Evolutionary conservation across 2,888 invertebrate genomes (phyloP).

Genomic region (Serrognathus titanus): DNA sequence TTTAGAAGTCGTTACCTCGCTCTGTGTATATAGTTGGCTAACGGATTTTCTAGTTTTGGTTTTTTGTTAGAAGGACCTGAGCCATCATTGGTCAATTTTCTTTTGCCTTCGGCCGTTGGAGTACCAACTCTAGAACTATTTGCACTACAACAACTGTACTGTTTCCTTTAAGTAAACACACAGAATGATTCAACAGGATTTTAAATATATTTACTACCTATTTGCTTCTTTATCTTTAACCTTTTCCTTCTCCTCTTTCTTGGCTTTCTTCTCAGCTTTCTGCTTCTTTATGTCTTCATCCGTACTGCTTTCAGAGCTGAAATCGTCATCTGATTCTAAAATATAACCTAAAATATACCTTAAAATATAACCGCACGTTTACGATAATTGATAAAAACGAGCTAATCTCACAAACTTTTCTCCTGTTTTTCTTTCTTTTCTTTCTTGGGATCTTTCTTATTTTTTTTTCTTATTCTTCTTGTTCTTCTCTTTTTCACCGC

Average conservation of each 20-base stretch:
- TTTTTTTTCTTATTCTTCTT: conserved; percentile 60
- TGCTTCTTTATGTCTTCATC: conserved; percentile 69
- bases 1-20: too few relatives aligned
- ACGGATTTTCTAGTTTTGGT: conserved; percentile 52
- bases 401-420: conserved; percentile 25
- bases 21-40: conserved; percentile 49
- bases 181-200: conserved; percentile 5
- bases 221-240: too few relatives aligned
- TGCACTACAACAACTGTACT: too few relatives aligned
- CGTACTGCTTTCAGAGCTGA: conserved; percentile 66
- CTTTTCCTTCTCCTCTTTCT: too few relatives aligned
- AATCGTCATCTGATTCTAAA: conserved; percentile 65
- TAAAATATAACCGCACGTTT: background rate
- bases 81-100: conserved; percentile 46
- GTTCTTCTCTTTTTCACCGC: conserved; percentile 59
- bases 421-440: conserved; percentile 62
- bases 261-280: conserved; percentile 47
- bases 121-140: conserved; percentile 56
- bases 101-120: conserved; percentile 52
- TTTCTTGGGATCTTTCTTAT: conserved; percentile 54
- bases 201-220: conserved; percentile 28
- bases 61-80: conserved; percentile 54
- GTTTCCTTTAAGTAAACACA: too few relatives aligned
- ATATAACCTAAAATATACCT: too few relatives aligned
- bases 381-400: too few relatives aligned